Conservation (phyloP, 2,113 vertebrate species). For the Conger conger region DNA sequence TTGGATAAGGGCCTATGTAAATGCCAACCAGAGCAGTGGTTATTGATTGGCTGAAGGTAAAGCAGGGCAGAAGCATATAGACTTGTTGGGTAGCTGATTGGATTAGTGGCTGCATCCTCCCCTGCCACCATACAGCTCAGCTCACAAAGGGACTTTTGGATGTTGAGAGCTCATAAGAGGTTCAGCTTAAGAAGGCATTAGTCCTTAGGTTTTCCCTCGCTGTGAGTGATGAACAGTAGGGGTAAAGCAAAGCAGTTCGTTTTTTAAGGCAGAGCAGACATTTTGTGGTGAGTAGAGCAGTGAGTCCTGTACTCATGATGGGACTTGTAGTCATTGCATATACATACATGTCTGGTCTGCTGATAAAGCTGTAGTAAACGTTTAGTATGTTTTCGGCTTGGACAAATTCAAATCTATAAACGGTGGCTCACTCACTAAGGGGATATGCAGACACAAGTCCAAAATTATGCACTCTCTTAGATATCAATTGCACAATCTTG, state of each 20-base stretch:
- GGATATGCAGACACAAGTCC: too few species aligned
- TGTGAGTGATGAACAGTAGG: too few species aligned
- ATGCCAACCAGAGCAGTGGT: conserved; percentile 62
- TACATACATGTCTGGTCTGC: too few species aligned
- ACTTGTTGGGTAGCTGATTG: conserved; percentile 64
- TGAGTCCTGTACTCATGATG: too few species aligned
- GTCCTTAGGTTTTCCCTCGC: conserved; percentile 36
- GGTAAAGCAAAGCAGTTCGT: background rate
- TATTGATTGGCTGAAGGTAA: conserved; percentile 71
- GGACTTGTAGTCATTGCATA: too few species aligned
- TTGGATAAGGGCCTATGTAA: too few species aligned
- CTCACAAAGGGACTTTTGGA: conserved; percentile 51
- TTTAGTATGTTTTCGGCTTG: too few species aligned
- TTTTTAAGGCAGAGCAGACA: background rate
- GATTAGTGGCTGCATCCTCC: conserved; percentile 59
- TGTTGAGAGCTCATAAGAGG: conserved; percentile 54
- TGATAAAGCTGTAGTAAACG: too few species aligned
- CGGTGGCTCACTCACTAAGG: too few species aligned
- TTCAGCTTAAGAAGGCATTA: conserved; percentile 53
- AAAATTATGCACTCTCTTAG: too few species aligned
- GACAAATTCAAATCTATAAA: too few species aligned
- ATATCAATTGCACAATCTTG: too few species aligned
- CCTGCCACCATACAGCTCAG: conserved; percentile 51
- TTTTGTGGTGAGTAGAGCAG: background rate
- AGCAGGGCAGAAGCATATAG: conserved; percentile 59